Base-by-base conservation (phyloP, 2,113 vertebrate species). In the Scomber japonicus region DNA sequence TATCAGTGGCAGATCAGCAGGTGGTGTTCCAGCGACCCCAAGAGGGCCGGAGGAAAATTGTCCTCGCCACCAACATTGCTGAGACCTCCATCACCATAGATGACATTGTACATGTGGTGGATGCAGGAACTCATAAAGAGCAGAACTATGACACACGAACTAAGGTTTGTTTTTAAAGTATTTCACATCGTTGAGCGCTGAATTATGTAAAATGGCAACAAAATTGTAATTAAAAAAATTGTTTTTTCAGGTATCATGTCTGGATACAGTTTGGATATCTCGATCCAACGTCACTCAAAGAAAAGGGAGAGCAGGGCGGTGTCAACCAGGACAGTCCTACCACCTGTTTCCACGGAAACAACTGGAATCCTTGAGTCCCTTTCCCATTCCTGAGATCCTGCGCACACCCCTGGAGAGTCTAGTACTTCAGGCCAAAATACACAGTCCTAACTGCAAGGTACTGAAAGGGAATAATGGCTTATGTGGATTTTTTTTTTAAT, bases 71-170 rank as follows among this genome's bases (percentile, higher is more conserved):
- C 69, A 99, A 99, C 89, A 99, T 99, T 0, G 98, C 98, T 0
- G 98, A 99, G 93, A 99, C 98, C 2, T 98, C 98, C 57, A 96
- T 99, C 92, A 99, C 98, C 13, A 96, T 99, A 72, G 96, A 99
- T 0, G 98, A 99, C 87, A 97, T 99, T 0, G 97, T 98, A n/a
- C 97, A 99, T 0, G 98, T 99, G 64, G 96, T 99, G 82, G 97
- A 99, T 88, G 92, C 95, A 0, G 98, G 98, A 57, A 96, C 95
- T 21, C 98, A 98, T 82, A 99, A 99, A 83, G 97, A 99, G 92
- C 97, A 97, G 30, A 96, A 95, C 90, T 99, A 99, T 0, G 98
- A 99, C 84, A 93, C 96, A 0, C 94, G 94, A 78, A 99, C 97
- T 59, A 98, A 99, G 96, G 98, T 98, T 19, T 5, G 30, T 59